Evolutionary conservation across 64 coral and sea anemone genomes (phyloP).

Genomic region (Hydrozoanthus tunicans): DNA sequence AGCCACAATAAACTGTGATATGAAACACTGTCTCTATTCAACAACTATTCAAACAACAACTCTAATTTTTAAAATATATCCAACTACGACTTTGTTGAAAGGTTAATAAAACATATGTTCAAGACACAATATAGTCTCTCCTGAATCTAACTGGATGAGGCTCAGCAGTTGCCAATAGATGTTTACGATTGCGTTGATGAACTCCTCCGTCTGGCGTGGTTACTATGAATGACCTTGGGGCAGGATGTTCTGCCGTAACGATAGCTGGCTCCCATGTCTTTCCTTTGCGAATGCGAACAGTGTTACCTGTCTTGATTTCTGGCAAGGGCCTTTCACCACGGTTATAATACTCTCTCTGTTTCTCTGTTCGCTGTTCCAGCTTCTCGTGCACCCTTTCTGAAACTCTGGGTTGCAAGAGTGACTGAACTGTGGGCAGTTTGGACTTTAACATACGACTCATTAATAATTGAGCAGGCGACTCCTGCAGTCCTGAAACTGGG

Average conservation of each 20-base stretch:
- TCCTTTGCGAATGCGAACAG: not conserved
- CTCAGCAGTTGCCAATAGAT: not conserved
- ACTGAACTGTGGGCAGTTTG: slow-evolving; percentile 3
- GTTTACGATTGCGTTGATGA: not conserved
- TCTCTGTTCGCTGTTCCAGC: not conserved
- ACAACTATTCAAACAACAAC: too few species aligned
- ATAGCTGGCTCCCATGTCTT: not conserved
- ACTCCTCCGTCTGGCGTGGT: slow-evolving; percentile 14
- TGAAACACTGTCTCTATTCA: not conserved
- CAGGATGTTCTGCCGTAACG: not conserved
- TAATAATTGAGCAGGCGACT: slow-evolving; percentile 26
- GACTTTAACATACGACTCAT: slow-evolving; percentile 18
- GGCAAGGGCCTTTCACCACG: slow-evolving; percentile 5
- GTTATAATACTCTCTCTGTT: slow-evolving; percentile 14
- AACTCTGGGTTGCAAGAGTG: slow-evolving; percentile 2
- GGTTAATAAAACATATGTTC: not conserved
- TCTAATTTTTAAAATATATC: not conserved
- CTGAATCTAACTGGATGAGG: not conserved
- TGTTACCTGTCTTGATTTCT: slow-evolving; percentile 30
- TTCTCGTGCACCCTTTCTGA: not conserved
- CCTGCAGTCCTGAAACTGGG: not conserved
- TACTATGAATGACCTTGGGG: not conserved
- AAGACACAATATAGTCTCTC: not conserved
- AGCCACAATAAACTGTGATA: not conserved
- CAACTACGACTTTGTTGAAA: not conserved